These are phyloP conservation scores for Seriola quinqueradiata DNA, from an alignment of 2,113 vertebrate species.

Conservation along the genomic window DNA sequence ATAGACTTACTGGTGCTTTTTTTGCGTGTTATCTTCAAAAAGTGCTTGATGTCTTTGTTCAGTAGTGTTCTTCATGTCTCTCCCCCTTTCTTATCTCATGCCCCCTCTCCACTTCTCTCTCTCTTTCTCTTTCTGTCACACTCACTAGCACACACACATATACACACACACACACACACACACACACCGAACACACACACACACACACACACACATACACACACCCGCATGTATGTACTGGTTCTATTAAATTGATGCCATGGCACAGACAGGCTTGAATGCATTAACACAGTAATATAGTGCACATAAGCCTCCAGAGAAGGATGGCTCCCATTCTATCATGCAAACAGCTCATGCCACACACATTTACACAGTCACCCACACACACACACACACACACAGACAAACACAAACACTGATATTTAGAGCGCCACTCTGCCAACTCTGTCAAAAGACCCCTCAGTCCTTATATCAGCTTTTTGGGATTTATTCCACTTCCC, in stretches of 20 bases:
- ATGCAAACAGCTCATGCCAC: slow-evolving; percentile 42
- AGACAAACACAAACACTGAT: slow-evolving; percentile 33
- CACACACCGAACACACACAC: background rate
- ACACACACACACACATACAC: slow-evolving; percentile 13
- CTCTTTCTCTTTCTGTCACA: background rate
- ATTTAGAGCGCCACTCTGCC: slow-evolving; percentile 42
- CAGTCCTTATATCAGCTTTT: slow-evolving; percentile 37
- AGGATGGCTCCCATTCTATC: slow-evolving; percentile 57
- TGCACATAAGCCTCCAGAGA: slow-evolving; percentile 64
- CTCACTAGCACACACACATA: slow-evolving; percentile 7
- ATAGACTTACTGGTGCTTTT: slow-evolving; percentile 16
- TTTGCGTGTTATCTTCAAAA: slow-evolving; percentile 41
- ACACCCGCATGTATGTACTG: slow-evolving; percentile 28
- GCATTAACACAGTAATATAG: slow-evolving; percentile 56
- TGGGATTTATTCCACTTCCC: slow-evolving; percentile 27
- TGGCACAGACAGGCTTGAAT: slow-evolving; percentile 55
- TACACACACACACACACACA: background rate
- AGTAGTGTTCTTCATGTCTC: slow-evolving; percentile 20
- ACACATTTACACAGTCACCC: slow-evolving; percentile 15
- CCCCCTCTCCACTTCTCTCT: slow-evolving; percentile 9
- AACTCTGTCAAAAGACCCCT: slow-evolving; percentile 43
- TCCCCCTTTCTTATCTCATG: slow-evolving; percentile 39
- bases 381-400: slow-evolving; percentile 34
- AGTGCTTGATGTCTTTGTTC: slow-evolving; percentile 44
- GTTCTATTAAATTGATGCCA: slow-evolving; percentile 63